Evolutionary conservation across 2,113 vertebrate species (phyloP), one percentile per base, ranked within the genome.

Genomic region (Marmota monax): DNA sequence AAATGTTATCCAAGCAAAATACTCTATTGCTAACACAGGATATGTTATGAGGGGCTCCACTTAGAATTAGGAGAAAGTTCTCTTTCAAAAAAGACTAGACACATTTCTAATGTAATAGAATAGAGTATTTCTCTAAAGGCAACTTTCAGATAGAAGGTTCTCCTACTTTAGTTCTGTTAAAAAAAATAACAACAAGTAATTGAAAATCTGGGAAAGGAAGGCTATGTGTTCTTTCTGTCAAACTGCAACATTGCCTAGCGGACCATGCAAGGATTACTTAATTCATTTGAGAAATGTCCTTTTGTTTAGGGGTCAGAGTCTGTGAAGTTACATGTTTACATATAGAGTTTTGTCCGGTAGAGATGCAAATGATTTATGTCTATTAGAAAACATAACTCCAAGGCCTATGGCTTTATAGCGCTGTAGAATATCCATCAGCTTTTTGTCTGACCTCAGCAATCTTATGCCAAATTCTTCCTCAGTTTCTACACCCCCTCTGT

Each of bases 11-110:
- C 74, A 90, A 63, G 25, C 45, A 96, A 94, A 92, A 80, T 45
- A 23, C 4, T 84, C 2, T 53, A 12, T 89, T 80, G 37, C 23
- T 87, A 90, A 90, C 83, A 72, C 70, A 74, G 56, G 29, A 14
- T 73, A 17, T 84, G 29, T 5, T 76, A 61, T 77, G 56, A 90
- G 77, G 56, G 65, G 1, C 61, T 80, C 22, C 84, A 84, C 78
- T 69, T 22, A 78, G 58, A 83, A 56, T 22, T 1, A 13, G 53
- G 42, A 72, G 37, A 32, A 8, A 29, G 39, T 90, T 78, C 14
- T 95, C 12, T 93, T 61, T 94, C 84, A 63, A 95, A 86, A 58
- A 22, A 89, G 67, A 79, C 8, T 11, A 61, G 48, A 48, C 4
- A 74, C 10, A 29, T 87, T 90, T 72, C 18, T 45, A 65, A 20